Base-by-base conservation (phyloP, 1,140 invertebrate genomes). In the Cherax quadricarinatus region DNA sequence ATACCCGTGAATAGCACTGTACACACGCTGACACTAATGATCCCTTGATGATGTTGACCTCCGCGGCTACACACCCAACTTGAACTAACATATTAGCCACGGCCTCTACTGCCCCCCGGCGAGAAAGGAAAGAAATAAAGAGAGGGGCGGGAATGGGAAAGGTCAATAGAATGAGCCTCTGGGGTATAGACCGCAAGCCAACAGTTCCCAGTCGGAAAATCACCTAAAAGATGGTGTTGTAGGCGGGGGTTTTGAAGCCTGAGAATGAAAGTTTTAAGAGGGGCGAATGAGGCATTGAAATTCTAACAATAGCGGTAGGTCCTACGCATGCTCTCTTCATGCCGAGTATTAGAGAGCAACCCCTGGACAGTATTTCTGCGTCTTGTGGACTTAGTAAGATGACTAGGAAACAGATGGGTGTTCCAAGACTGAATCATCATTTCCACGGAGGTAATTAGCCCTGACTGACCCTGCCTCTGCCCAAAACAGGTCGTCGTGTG, bases 61-160 rank as follows among this genome's bases (percentile, higher is more conserved):
- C 62, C 60, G 4, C 30, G 60, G 84, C 60, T 73, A 86, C 84
- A 85, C 83, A 86, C 84, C 84, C 62, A 70, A 51, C 84, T 86
- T 86, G 62, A 86, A 73, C 84, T 73, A 86, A 86, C 84, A 86
- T 49, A 86, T 86, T 86, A 86, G 62, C 84, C 62, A 86, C 70
- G 84, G 62, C 82, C 53, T 84, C 82, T 62, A 62, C 82, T 84
- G 70, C 70, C 70, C 70, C 70, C 70, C 70, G 30, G 70, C 70
- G 70, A 75, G 70, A 75, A 75, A 75, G 70, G 79, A 48, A 81
- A 81, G 79, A 81, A 53, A 14, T 81, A 81, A 81, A 53, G 79
- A 81, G 79, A 6, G 6, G 79, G 51, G 79, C 16, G 79, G 51
- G 79, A 21, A 53, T 21, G 48, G 79, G 3, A 81, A 53, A 53